Conservation (phyloP, 2,888 invertebrate species). For the Eutolmus rufibarbis region DNA sequence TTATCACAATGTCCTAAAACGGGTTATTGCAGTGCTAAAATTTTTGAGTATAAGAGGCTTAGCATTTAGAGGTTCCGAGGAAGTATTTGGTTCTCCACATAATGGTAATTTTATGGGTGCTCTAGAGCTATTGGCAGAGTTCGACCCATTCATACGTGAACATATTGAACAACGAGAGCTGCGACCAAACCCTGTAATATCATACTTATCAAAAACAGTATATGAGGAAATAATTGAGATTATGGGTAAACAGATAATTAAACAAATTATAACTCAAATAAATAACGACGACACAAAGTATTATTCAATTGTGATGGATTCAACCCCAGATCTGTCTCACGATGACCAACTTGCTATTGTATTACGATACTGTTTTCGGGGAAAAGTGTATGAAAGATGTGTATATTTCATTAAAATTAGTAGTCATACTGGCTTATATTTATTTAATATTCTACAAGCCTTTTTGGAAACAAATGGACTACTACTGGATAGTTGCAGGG, state of each 20-base stretch:
- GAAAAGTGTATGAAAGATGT: no score
- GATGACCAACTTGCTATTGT: no score
- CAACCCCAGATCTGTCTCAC: no score
- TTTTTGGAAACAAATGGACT: constrained; percentile 48
- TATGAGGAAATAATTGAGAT: no score
- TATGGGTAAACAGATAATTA: no score
- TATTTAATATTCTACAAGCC: constrained; percentile 47
- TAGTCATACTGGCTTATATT: constrained; percentile 46
- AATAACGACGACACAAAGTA: no score
- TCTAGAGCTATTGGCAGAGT: constrained; percentile 36
- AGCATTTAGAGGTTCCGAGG: constrained; percentile 39
- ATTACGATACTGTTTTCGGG: no score
- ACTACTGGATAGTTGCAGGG: constrained; percentile 29
- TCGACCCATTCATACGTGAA: constrained; percentile 30
- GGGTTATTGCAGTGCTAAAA: constrained; percentile 27
- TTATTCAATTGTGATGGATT: no score
- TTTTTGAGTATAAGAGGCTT: constrained; percentile 44
- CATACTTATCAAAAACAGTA: background rate
- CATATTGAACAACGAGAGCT: constrained; percentile 46
- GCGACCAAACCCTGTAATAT: constrained; percentile 40
- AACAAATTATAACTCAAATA: no score
- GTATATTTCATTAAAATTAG: constrained; percentile 48
- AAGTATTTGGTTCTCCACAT: constrained; percentile 42
- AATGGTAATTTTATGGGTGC: constrained; percentile 44
- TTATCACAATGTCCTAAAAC: constrained; percentile 23